A percentile compares a stretch with the other conserved stretches of the same genome.
Evolutionary conservation across 2,113 vertebrate genomes (phyloP).

Genomic region (Archilochus colubris): DNA sequence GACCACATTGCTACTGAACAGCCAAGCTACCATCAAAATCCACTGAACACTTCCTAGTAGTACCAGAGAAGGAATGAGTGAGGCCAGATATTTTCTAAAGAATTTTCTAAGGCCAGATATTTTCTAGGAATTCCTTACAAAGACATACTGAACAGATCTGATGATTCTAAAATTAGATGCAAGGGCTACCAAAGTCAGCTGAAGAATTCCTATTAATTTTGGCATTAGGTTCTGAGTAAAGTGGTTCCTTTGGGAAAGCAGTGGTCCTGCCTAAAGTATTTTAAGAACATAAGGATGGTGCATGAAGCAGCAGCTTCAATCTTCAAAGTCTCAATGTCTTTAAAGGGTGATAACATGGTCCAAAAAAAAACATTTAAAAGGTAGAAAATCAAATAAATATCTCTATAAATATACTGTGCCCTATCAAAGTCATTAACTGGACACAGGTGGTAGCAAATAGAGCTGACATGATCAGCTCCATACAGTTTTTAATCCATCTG

Average conservation of each 20-base stretch:
- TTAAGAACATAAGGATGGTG: not conserved
- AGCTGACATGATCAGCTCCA: not conserved
- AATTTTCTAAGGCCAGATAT: not conserved
- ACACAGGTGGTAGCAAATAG: not conserved
- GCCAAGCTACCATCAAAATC: not conserved
- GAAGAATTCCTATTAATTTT: not conserved
- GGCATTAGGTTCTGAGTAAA: not conserved
- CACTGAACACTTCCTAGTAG: not conserved
- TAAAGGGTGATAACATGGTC: not conserved
- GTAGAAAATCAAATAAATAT: not conserved
- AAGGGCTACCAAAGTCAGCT: not conserved
- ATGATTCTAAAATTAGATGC: not conserved
- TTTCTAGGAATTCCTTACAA: not conserved
- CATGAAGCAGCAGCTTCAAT: not conserved
- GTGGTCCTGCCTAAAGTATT: not conserved
- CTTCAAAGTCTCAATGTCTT: not conserved
- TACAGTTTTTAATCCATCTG: not conserved
- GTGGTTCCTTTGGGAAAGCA: not conserved
- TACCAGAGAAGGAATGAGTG: not conserved
- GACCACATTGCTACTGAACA: not conserved
- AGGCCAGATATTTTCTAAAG: not conserved
- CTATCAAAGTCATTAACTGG: not conserved
- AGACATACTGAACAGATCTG: not conserved
- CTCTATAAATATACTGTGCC: not conserved
- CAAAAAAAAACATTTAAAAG: not conserved